Base-by-base conservation (phyloP, 2,113 vertebrate species). In the Orcinus orca region DNA sequence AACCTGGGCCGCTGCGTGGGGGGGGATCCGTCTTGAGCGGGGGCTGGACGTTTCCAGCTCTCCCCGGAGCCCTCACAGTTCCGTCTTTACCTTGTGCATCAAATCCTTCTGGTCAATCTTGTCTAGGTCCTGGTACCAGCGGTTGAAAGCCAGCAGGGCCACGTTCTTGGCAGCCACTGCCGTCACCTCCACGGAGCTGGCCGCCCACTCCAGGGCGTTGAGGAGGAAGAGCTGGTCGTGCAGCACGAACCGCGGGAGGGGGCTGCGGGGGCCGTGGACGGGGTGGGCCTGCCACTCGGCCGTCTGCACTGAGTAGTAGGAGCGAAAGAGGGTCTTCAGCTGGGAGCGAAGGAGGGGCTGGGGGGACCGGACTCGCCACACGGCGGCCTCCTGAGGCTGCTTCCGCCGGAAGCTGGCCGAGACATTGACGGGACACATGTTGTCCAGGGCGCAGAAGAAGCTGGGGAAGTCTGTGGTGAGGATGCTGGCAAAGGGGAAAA, bases 71-170 rank as follows among this genome's bases (percentile, higher is more conserved):
- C 76, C 85, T 99, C 99, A 99, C 96, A 99, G 98, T 96, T 99
- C 99, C 0, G 99, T 99, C 98, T 99, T 99, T 96, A 99, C 99
- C 97, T 99, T 99, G 98, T 99, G 99, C 98, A 99, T 99, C 97
- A 99, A 98, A 96, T 99, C 99, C 97, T 99, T 99, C 97, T 99
- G 99, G 98, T 99, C 99, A 20, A 99, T 99, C 98, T 99, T 99
- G 94, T 99, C 99, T 6, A 99, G 97, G 68, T 99, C 99, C 94
- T 99, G 99, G 97, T 99, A 99, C 99, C 99, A 99, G 97, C 99
- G 99, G 98, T 99, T 99, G 96, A 99, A 99, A 14, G 99, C 99
- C 97, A 99, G 97, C 97, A 99, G 98, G 31, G 99, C 99, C 71
- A 99, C 99, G 2, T 99, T 99, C 97, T 99, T 99, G 97, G 99